Base-by-base conservation (phyloP, 2,888 invertebrate genomes). In the Chironomus tentans region DNA sequence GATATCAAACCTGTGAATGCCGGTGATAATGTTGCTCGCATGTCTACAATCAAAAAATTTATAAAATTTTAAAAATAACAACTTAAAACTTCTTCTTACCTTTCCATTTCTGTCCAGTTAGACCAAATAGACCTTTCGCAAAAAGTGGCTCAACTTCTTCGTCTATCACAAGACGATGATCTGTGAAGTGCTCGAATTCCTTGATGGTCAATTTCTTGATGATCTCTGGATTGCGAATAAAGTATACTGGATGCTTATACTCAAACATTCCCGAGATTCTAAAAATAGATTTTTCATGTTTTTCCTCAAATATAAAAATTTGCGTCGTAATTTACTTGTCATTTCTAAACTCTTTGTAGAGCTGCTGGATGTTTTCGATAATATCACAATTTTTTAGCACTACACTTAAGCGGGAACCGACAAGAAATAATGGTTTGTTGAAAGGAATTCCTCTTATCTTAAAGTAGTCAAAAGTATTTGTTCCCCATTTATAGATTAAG, bases 131-230 rank as follows among this genome's bases (percentile, higher is more conserved):
- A 2, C 21, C n/a, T 21, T 80, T 80, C 2, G 82, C 83, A 50
- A 87, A 80, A 2, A 87, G 78, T 0, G 85, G 84, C 28, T 87
- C 87, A 0, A 82, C 77, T 0, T 85, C 82, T 1, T 80, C 81
- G 22, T 82, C 79, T 1, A 86, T 79, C 61, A 86, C 82, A 4
- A 80, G 78, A 48, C 82, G 82, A 77, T 86, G 87, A 76, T 84
- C 82, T 12, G 80, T 78, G 77, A 84, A 84, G 76, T 80, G 76
- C 3, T 83, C 83, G 61, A 84, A 83, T 77, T 84, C 83, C 77
- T 84, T 84, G 2, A 84, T 78, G 0, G 80, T 80, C 1, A 84
- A 77, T 76, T 80, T 80, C 75, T 83, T 83, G n/a, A 84, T 81
- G 0, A 82, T 3, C 56, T 83, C 82, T 0, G 82, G 82, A 0